These are phyloP conservation scores for Epizoanthus stellaris DNA, from an alignment of 92 coral and sea anemone genomes.

Conservation along the genomic window DNA sequence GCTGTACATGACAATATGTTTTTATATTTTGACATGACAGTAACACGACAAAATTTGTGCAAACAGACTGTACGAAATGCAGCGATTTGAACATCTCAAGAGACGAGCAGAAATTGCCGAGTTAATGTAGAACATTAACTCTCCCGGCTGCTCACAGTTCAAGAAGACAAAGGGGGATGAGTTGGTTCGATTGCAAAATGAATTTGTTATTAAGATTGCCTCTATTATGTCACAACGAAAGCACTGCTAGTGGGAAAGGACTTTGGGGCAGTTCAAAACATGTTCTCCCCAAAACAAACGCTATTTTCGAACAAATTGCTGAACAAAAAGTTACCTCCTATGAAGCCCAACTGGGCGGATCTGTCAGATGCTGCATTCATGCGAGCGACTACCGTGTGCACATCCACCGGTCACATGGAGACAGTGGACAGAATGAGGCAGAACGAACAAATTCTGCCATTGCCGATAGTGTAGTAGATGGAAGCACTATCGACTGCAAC, in stretches of 20 bases:
- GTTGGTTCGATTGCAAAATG: too few species aligned
- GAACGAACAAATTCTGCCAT: constrained; percentile 67
- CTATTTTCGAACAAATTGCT: constrained; percentile 28
- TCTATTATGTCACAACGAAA: too few species aligned
- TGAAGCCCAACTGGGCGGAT: constrained; percentile 12
- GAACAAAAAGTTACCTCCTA: constrained; percentile 19
- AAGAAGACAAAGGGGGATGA: too few species aligned
- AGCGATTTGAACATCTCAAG: too few species aligned
- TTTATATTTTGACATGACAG: constrained; percentile 28
- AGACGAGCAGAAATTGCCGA: too few species aligned
- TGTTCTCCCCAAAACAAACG: too few species aligned
- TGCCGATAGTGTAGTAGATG: constrained; percentile 65
- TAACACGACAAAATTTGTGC: background rate
- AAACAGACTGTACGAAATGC: too few species aligned
- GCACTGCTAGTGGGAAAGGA: background rate
- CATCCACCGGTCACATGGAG: constrained; percentile 61
- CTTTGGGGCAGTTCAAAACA: too few species aligned
- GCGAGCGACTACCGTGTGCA: constrained; percentile 54
- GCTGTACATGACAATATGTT: constrained; percentile 32
- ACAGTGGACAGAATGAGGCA: constrained; percentile 72
- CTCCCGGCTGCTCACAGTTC: too few species aligned
- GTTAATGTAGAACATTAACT: too few species aligned
- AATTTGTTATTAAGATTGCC: too few species aligned
- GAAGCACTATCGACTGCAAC: constrained; percentile 65
- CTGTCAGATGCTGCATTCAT: constrained; percentile 18